Base-by-base conservation (phyloP, 1,140 invertebrate genomes). In the Penaeus japonicus region DNA sequence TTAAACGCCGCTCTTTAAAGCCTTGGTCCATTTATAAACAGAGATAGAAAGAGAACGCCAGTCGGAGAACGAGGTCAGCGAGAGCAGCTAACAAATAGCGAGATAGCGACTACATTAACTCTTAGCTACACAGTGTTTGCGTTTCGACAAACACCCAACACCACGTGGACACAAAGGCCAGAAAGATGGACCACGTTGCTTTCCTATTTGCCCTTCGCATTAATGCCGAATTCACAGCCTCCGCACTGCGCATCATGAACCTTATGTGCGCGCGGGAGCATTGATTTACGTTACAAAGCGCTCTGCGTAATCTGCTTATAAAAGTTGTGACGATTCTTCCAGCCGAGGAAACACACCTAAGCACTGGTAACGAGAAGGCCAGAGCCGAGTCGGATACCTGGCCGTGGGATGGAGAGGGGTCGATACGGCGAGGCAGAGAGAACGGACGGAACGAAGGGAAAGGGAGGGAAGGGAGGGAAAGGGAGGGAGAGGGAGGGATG, bases 271-370 rank as follows among this genome's bases (percentile, higher is more conserved):
- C 70, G 70, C 70, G n/a, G 27, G 70, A 27, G 27, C 70, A 73
- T 27, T 73, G 70, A 73, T 73, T 73, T 30, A 57, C 62, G n/a
- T 57, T 30, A 70, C 83, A 84, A 77, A 73, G 73, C 84, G 73
- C 53, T 39, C 54, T 27, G 55, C 70, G 85, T 86, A 86, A 86
- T 86, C 85, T 79, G 70, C 77, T 86, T 86, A 86, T 78, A 86
- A 86, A 86, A 86, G 54, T 86, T 86, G 77, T 86, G 4, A 54
- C n/a, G 77, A 65, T 65, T 86, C 85, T 86, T 86, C 85, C 77
- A 55, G 53, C 18, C 62, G 32, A 75, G 30, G 20, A 77, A 77
- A 53, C 85, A 86, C 85, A 86, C 85, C 85, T 65, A 77, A 24
- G 55, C 75, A n/a, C 78, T 77, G 39, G 53, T 86, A 86, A 86